These are phyloP conservation scores for Dendroctonus valens DNA, from an alignment of 1,140 invertebrate genomes.

Conservation along the genomic window DNA sequence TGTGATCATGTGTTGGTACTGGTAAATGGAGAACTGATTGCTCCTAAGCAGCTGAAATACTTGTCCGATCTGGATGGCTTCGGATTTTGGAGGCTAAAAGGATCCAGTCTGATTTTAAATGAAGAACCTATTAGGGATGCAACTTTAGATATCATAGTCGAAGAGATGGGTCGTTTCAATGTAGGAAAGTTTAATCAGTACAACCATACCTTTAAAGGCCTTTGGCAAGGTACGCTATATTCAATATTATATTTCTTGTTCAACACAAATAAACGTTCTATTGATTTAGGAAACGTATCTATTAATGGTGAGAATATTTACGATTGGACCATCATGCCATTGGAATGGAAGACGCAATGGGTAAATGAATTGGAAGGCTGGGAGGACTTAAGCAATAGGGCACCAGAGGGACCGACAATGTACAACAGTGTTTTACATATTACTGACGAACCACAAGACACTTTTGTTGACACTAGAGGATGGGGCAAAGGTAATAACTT, in stretches of 20 bases:
- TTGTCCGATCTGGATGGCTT: constrained; percentile 48
- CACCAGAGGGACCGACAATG: constrained; percentile 41
- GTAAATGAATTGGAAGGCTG: constrained; percentile 37
- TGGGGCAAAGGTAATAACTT: constrained; percentile 54
- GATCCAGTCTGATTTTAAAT: constrained; percentile 38
- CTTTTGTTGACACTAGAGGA: constrained; percentile 49
- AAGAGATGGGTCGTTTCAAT: constrained; percentile 60
- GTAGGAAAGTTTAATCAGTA: constrained; percentile 52
- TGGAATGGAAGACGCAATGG: constrained; percentile 55
- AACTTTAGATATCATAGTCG: constrained; percentile 57
- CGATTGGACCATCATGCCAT: constrained; percentile 54
- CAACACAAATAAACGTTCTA: too few relatives aligned
- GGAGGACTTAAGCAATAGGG: background rate
- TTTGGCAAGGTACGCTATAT: constrained; percentile 50
- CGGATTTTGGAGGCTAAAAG: constrained; percentile 52
- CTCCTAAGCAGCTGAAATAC: constrained; percentile 42
- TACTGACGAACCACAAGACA: constrained; percentile 34
- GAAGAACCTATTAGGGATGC: constrained; percentile 34
- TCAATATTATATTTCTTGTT: too few relatives aligned
- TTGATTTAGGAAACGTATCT: constrained; percentile 41
- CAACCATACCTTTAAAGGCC: constrained; percentile 52
- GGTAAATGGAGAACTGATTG: constrained; percentile 50
- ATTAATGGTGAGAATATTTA: constrained; percentile 49
- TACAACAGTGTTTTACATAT: constrained; percentile 38
- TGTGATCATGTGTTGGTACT: constrained; percentile 56